These are phyloP conservation scores for Zaprionus capensis DNA, from an alignment of 1,140 invertebrate genomes.

Conservation along the genomic window DNA sequence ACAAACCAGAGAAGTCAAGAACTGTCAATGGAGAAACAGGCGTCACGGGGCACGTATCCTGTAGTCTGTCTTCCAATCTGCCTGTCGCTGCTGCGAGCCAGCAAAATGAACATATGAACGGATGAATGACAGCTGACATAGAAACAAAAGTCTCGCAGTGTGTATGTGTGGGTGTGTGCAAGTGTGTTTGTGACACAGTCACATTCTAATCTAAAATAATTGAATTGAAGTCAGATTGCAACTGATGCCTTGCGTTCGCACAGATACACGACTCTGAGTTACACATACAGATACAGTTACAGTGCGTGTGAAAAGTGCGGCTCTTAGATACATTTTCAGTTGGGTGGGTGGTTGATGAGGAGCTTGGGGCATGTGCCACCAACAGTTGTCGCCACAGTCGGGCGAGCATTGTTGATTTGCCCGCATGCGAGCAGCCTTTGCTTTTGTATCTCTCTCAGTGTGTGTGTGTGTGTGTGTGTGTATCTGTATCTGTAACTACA, in stretches of 20 bases:
- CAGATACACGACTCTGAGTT: slow-evolving; percentile 30
- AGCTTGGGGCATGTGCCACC: slow-evolving; percentile 51
- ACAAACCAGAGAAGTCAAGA: slow-evolving; percentile 14
- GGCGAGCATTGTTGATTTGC: slow-evolving; percentile 8
- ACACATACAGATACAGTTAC: slow-evolving; percentile 31
- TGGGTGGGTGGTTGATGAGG: slow-evolving; percentile 28
- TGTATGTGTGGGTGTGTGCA: slow-evolving; percentile 9
- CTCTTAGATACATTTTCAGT: slow-evolving; percentile 50
- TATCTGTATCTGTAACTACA: slow-evolving; percentile 1
- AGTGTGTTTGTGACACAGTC: slow-evolving; percentile 70
- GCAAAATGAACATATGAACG: slow-evolving; percentile 70
- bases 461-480: slow-evolving; percentile 9
- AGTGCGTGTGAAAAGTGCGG: slow-evolving; percentile 59
- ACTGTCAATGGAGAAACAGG: slow-evolving; percentile 61
- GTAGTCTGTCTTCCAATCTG: slow-evolving; percentile 38
- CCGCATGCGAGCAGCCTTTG: slow-evolving; percentile 1
- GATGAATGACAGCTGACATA: slow-evolving; percentile 82
- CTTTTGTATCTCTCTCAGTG: background rate
- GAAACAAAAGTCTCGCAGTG: slow-evolving; percentile 69
- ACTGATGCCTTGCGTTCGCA: slow-evolving; percentile 68
- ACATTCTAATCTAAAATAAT: slow-evolving; percentile 83
- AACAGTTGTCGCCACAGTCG: slow-evolving; percentile 46
- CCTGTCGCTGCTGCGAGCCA: slow-evolving; percentile 48
- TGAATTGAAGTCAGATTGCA: slow-evolving; percentile 83
- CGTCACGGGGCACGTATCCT: slow-evolving; percentile 74